Evolutionary conservation across 2,113 vertebrate genomes (phyloP).

Genomic region (Eudyptes chrysolophus): DNA sequence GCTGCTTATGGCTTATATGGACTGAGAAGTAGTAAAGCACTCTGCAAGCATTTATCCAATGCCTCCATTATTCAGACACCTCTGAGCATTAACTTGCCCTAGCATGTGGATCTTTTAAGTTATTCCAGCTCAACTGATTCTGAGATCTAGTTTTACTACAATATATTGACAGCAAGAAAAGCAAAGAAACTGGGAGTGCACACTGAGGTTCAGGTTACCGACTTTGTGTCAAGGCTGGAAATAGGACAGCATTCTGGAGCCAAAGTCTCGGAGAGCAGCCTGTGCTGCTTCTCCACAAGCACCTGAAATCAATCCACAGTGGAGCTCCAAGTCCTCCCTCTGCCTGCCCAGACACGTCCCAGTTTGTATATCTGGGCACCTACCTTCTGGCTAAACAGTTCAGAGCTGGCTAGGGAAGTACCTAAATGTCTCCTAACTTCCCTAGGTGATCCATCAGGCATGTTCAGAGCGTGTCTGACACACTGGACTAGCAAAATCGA

Average conservation of each 20-base stretch:
- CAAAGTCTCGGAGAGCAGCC: background rate
- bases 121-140: background rate
- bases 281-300: background rate
- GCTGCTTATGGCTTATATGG: background rate
- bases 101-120: background rate
- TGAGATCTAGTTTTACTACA: background rate
- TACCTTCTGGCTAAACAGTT: background rate
- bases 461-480: background rate
- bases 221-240: background rate
- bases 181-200: background rate
- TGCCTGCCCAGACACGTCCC: rapidly evolving
- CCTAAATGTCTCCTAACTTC: background rate
- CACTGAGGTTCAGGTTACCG: rapidly evolving
- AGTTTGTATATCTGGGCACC: background rate
- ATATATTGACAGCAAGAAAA: background rate
- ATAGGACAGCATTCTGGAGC: background rate
- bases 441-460: background rate
- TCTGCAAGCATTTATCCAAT: background rate
- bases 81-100: background rate
- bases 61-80: background rate
- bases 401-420: background rate
- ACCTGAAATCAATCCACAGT: background rate
- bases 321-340: background rate
- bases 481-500: background rate
- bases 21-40: background rate